Percentiles rank a stretch among this genome's conserved stretches.
Conservation (phyloP, 1,140 invertebrate genomes). For the Hetaerina americana region DNA sequence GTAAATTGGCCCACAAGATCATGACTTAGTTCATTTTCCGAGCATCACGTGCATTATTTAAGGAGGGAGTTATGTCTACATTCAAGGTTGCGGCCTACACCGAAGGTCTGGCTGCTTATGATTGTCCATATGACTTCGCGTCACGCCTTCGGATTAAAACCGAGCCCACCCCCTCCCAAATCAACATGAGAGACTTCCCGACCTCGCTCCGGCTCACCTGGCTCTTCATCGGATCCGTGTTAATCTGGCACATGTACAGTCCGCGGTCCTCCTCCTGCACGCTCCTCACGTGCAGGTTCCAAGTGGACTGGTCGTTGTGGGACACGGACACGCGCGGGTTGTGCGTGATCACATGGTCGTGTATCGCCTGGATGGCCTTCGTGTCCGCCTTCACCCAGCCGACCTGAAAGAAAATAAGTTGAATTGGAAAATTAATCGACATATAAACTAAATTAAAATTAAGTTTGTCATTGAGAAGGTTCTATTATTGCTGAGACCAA, state of each 20-base stretch:
- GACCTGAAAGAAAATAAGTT: conserved; percentile 39
- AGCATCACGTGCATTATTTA: no score
- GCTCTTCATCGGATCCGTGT: conserved; percentile 70
- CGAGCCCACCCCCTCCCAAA: no score
- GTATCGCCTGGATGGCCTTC: conserved; percentile 75
- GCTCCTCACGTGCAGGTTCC: conserved; percentile 71
- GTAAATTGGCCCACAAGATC: no score
- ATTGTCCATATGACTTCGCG: no score
- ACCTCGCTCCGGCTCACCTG: conserved; percentile 61
- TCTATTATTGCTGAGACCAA: background rate
- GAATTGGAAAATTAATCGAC: background rate
- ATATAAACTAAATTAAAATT: background rate
- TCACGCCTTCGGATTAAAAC: no score
- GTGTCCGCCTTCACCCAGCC: conserved; percentile 81
- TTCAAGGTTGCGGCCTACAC: no score
- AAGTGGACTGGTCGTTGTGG: conserved; percentile 60
- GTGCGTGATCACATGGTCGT: conserved; percentile 79
- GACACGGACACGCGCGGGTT: conserved; percentile 67
- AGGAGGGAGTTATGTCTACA: no score
- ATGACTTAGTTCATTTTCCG: no score
- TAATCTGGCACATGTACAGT: conserved; percentile 69
- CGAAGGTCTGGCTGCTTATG: no score
- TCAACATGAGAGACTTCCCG: no score
- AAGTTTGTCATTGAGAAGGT: background rate
- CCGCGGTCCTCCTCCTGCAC: conserved; percentile 70